phyloP scores from a whole-genome alignment of 2,888 invertebrate genomes.

The Fragum sueziense region DNA sequence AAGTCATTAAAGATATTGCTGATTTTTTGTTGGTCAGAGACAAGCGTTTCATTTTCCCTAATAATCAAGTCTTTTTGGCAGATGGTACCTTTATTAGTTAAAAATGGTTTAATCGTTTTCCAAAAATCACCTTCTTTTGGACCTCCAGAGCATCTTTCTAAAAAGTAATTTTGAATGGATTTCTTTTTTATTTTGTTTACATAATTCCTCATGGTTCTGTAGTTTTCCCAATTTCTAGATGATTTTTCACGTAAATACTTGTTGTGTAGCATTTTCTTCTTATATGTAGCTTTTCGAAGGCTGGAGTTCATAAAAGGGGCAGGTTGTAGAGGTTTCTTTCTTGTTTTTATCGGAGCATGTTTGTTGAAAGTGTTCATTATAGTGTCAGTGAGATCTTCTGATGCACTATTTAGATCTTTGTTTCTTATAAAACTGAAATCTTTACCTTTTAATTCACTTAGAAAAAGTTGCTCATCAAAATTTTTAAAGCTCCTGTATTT shows the following conservation, averaged over 20 bases:
- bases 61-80: conserved; percentile 10
- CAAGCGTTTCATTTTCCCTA: conserved; percentile 14
- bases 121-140: conserved; percentile 26
- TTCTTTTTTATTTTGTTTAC: conserved; percentile 26
- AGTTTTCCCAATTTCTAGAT: conserved; percentile 20
- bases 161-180: not conserved
- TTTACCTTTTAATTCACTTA: not conserved
- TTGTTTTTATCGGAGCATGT: conserved; percentile 38
- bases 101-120: conserved; percentile 29
- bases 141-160: conserved; percentile 24
- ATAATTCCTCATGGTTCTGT: conserved; percentile 19
- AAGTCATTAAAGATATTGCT: conserved; percentile 20
- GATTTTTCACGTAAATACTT: not conserved
- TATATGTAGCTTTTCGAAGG: conserved; percentile 17
- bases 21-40: not conserved
- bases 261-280: conserved; percentile 18
- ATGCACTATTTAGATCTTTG: too few relatives aligned
- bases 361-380: conserved; percentile 21
- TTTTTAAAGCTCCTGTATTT: conserved; percentile 28
- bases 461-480: not conserved
- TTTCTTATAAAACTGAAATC: not conserved
- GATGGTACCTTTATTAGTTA: conserved; percentile 5
- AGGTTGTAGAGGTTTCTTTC: not conserved
- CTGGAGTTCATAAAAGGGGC: conserved; percentile 24
- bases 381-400: conserved; percentile 11